Evolutionary conservation across 2,888 invertebrate genomes (phyloP).

Genomic region (Drosophila atroscutellata): DNA sequence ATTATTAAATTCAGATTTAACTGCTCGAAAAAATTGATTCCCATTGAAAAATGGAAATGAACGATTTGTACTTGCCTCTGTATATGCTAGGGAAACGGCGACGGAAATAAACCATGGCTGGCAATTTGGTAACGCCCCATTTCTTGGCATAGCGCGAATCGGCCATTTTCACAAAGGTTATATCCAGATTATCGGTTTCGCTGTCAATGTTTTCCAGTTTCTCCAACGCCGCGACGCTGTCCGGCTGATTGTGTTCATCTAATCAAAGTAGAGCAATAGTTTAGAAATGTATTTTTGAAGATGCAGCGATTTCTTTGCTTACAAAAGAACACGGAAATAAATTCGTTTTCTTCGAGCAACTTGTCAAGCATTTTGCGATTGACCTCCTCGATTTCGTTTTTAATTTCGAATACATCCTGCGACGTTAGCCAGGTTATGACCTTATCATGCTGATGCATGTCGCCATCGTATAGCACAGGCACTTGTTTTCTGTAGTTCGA

Average conservation of each 20-base stretch:
- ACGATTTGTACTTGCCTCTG: slow-evolving; percentile 87
- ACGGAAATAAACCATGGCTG: slow-evolving; percentile 96
- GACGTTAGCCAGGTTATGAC: slow-evolving; percentile 95
- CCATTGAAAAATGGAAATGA: not conserved
- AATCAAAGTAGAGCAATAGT: not conserved
- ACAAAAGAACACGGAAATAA: slow-evolving; percentile 98
- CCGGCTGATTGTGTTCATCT: slow-evolving; percentile 93
- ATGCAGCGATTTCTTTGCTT: slow-evolving; percentile 85
- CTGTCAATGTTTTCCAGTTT: slow-evolving; percentile 97
- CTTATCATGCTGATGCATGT: slow-evolving; percentile 93
- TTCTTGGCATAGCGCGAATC: slow-evolving; percentile 96
- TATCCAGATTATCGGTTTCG: slow-evolving; percentile 96
- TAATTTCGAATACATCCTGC: slow-evolving; percentile 97
- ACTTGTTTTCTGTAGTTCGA: slow-evolving; percentile 87
- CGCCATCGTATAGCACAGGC: slow-evolving; percentile 95
- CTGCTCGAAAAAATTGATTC: not conserved
- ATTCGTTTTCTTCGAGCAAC: slow-evolving; percentile 96
- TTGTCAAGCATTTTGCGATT: slow-evolving; percentile 98
- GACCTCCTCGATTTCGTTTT: slow-evolving; percentile 98
- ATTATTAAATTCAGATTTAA: not conserved
- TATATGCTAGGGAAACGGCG: slow-evolving; percentile 96
- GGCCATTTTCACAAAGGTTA: slow-evolving; percentile 97
- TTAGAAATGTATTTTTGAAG: not conserved
- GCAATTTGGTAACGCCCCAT: slow-evolving; percentile 96
- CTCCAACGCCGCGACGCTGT: slow-evolving; percentile 92